Evolutionary conservation across 2,797 vertebrate species (phyloP).

Genomic region (Malacoctenus gilli): DNA sequence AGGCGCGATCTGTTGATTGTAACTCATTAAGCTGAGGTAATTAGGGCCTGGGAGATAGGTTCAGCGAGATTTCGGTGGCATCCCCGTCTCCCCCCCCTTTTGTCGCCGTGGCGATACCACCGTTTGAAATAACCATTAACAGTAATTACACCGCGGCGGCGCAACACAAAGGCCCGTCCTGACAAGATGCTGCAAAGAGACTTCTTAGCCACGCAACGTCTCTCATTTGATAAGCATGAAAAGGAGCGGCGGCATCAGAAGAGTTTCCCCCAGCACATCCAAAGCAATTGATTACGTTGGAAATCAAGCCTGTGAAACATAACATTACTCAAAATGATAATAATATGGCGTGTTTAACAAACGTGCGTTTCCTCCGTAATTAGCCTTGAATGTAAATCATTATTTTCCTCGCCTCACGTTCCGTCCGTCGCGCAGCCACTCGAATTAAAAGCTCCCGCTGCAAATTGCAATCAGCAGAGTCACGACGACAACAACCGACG

Average conservation of each 20-base stretch:
- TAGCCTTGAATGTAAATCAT: not conserved
- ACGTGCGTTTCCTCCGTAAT: slow-evolving; percentile 8
- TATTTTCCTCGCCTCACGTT: slow-evolving; percentile 9
- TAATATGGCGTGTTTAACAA: slow-evolving; percentile 5
- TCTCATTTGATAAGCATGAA: slow-evolving; percentile 27
- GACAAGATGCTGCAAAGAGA: slow-evolving; percentile 24
- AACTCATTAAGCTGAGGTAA: slow-evolving; percentile 68
- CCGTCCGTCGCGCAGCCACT: not conserved
- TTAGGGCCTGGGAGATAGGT: slow-evolving; percentile 67
- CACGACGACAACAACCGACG: slow-evolving; percentile 13
- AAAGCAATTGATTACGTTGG: slow-evolving; percentile 27
- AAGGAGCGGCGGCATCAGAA: slow-evolving; percentile 10
- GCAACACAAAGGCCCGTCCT: slow-evolving; percentile 45
- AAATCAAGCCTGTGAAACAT: slow-evolving; percentile 18
- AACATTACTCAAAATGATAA: slow-evolving; percentile 2
- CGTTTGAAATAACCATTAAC: slow-evolving; percentile 60
- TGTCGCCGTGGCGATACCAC: slow-evolving; percentile 41
- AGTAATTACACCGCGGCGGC: slow-evolving; percentile 47
- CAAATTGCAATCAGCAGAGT: slow-evolving; percentile 20
- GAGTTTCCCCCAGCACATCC: slow-evolving; percentile 11
- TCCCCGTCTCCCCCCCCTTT: slow-evolving; percentile 35
- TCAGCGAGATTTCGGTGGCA: slow-evolving; percentile 55
- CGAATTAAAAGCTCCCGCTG: slow-evolving; percentile 2
- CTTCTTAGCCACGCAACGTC: slow-evolving; percentile 9
- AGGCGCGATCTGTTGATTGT: slow-evolving; percentile 69